Base-by-base conservation (phyloP, 2,888 invertebrate genomes). In the Gandaritis pyraliata region DNA sequence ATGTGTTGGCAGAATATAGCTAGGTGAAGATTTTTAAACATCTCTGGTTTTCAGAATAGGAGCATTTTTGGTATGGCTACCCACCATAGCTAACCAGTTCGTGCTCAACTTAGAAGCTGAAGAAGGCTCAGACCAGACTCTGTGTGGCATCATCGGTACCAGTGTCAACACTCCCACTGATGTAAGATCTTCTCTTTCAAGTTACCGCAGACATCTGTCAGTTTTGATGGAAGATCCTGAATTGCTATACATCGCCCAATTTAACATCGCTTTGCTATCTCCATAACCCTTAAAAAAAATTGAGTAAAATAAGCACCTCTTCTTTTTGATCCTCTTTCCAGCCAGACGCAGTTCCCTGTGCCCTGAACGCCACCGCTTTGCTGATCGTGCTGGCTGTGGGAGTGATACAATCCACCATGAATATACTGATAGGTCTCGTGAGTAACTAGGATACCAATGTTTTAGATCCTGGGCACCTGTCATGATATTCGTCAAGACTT, bases 341-440 rank as follows among this genome's bases (percentile, higher is more conserved):
- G 85, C 76, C 72, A 1, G 71, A 83, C 43, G 75, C 66, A 5
- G 73, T 73, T 0, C 82, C 86, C 0, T 89, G 88, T 56, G 65
- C 85, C 1, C 65, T 86, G 51, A 82, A 89, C 62, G 73, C 69
- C 15, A 73, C 78, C 0, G 80, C 86, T 0, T 69, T 90, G 39
- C 61, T 87, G 12, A 74, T 88, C 10, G 81, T 90, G 5, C 65
- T 89, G 0, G 76, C 62, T 0, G 76, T 85, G 0, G 81, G 76
- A 0, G 79, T 69, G 0, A 15, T 84, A 56, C 82, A 83, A 58
- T 85, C 87, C 0, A 0, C 78, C 0, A 58, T 78, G 52, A 88
- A 87, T 67, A 54, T 75, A 3, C 11, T 81, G 2, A 61, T 86
- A 7, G 83, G 94, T 60, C 83, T 92, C 70, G 87, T 94, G 71